These are phyloP conservation scores for Spea bombifrons DNA, from an alignment of 2,113 vertebrate species.

Conservation along the genomic window DNA sequence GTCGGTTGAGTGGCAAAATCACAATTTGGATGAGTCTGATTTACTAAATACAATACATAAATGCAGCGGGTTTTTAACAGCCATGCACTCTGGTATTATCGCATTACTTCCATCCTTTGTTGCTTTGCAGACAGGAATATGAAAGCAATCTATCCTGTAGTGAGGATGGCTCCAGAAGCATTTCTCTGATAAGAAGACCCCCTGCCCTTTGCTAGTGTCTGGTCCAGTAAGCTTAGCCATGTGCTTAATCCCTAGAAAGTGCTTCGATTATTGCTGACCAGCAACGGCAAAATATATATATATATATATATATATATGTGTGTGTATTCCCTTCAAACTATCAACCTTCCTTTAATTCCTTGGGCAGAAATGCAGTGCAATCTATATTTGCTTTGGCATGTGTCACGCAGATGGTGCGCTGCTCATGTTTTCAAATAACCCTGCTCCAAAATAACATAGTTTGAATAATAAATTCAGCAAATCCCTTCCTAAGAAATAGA, in stretches of 20 bases:
- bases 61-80: constrained; percentile 86
- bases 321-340: constrained; percentile 69
- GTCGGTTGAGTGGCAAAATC: constrained; percentile 84
- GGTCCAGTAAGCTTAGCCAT: constrained; percentile 99
- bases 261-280: constrained; percentile 99
- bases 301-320: not conserved
- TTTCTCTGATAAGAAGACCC: constrained; percentile 94
- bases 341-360: constrained; percentile 84
- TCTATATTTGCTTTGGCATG: constrained; percentile 83
- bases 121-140: constrained; percentile 88
- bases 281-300: constrained; percentile 84
- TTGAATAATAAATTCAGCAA: constrained; percentile 79
- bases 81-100: constrained; percentile 94
- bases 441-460: constrained; percentile 77
- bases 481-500: constrained; percentile 70
- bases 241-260: constrained; percentile 99
- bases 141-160: constrained; percentile 95
- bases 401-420: constrained; percentile 78
- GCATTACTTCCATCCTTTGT: constrained; percentile 98
- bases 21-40: constrained; percentile 89
- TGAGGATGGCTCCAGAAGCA: constrained; percentile 95
- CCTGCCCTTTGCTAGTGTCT: constrained; percentile 87
- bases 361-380: constrained; percentile 80
- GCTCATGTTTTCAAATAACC: constrained; percentile 81
- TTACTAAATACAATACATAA: constrained; percentile 91